phyloP scores from a whole-genome alignment of 37 sponge, comb jelly and placozoan species.

The Cliona cf. orientalis region DNA sequence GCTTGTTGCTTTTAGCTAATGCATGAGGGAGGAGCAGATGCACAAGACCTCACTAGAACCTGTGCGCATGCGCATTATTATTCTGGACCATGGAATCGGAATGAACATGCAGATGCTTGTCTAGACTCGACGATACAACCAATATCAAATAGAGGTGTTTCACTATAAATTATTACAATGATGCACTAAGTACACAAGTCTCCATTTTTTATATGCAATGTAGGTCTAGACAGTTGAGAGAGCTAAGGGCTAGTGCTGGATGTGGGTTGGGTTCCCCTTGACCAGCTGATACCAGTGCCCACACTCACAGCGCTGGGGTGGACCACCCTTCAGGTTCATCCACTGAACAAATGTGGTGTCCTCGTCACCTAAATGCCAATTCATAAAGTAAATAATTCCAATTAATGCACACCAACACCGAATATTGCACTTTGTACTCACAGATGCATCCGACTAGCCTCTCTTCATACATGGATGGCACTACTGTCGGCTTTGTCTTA shows the following conservation, averaged over 20 bases:
- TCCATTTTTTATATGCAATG: too few relatives aligned
- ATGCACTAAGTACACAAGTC: too few relatives aligned
- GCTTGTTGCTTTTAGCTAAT: too few relatives aligned
- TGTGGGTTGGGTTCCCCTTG: constrained; percentile 65
- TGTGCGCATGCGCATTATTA: too few relatives aligned
- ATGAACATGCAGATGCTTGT: too few relatives aligned
- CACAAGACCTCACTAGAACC: too few relatives aligned
- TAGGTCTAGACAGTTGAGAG: too few relatives aligned
- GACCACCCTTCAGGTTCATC: constrained; percentile 78
- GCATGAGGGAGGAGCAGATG: too few relatives aligned
- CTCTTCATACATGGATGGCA: constrained; percentile 81
- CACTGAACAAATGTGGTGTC: constrained; percentile 68
- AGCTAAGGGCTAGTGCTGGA: constrained; percentile 44
- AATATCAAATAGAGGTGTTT: too few relatives aligned
- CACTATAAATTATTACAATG: too few relatives aligned
- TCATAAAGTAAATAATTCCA: not conserved
- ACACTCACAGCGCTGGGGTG: constrained; percentile 86
- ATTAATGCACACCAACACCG: not conserved
- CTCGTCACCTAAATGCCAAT: constrained; percentile 74
- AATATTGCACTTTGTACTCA: constrained; percentile 34
- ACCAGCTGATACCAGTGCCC: constrained; percentile 86
- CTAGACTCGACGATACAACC: too few relatives aligned
- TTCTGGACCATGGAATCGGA: too few relatives aligned
- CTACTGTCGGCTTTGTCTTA: constrained; percentile 65
- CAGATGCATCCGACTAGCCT: constrained; percentile 93